phyloP scores from a whole-genome alignment of 2,797 vertebrate species.

The Cetoscarus ocellatus region DNA sequence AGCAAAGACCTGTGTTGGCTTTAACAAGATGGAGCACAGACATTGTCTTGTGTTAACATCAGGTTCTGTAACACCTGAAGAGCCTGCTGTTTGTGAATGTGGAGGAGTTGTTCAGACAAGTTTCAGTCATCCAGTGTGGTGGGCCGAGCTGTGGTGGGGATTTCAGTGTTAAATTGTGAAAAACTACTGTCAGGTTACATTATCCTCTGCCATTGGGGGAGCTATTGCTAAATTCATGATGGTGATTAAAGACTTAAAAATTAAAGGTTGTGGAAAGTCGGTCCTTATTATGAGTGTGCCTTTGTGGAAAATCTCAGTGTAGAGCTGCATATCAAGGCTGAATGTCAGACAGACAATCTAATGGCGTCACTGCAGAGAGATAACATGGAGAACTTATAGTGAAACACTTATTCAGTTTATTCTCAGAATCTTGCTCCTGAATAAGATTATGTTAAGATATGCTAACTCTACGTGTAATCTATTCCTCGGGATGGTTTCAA shows the following conservation, averaged over 20 bases:
- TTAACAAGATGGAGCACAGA: not conserved
- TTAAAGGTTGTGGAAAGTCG: not conserved
- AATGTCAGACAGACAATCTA: conserved; percentile 2
- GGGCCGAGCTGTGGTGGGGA: not conserved
- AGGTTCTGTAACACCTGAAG: not conserved
- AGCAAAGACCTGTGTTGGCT: not conserved
- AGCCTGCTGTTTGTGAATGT: not conserved
- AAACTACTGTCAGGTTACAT: not conserved
- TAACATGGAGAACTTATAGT: not conserved
- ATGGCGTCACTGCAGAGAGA: not conserved
- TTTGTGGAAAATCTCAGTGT: not conserved
- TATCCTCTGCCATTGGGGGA: not conserved
- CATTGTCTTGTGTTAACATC: not conserved
- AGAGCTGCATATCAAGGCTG: not conserved
- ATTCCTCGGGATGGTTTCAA: too few relatives aligned
- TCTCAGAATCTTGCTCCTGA: not conserved
- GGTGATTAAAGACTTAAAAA: not conserved
- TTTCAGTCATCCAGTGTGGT: not conserved
- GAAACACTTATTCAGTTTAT: not conserved
- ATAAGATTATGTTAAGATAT: not conserved
- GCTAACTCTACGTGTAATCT: too few relatives aligned
- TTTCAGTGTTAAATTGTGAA: not conserved
- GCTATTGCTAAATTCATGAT: not conserved
- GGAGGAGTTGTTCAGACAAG: conserved; percentile 27
- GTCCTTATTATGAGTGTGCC: not conserved